These are phyloP conservation scores for Brachypalpus laphriformis DNA, from an alignment of 2,888 invertebrate species.

Conservation along the genomic window DNA sequence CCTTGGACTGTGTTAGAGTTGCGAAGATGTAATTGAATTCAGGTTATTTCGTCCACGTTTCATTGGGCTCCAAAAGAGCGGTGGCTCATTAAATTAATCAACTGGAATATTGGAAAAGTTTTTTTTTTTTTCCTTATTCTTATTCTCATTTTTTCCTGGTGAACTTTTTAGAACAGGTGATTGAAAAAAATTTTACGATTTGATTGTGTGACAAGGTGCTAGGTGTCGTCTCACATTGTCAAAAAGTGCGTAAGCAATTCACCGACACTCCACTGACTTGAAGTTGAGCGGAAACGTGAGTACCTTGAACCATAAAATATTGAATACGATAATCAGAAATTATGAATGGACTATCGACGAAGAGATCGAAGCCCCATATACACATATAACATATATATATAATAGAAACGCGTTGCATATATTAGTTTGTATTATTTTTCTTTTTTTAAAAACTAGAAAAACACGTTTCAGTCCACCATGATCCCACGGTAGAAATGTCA, in stretches of 20 bases:
- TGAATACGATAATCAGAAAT: conserved; percentile 48
- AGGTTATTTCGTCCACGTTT: conserved; percentile 66
- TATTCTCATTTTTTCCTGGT: conserved; percentile 9
- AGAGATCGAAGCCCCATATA: conserved; percentile 35
- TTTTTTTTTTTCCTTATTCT: conserved; percentile 12
- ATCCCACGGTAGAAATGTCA: conserved; percentile 67
- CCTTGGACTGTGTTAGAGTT: conserved; percentile 16
- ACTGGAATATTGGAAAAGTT: conserved; percentile 65
- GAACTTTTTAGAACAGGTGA: conserved; percentile 50
- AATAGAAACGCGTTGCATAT: conserved; percentile 51
- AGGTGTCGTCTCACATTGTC: neutral
- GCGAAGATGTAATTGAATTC: conserved; percentile 58
- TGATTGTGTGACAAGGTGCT: conserved; percentile 42
- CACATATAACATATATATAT: neutral
- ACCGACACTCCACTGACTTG: conserved; percentile 31
- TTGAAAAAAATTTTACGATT: conserved; percentile 24
- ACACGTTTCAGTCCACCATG: conserved; percentile 54
- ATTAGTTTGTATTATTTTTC: conserved; percentile 49
- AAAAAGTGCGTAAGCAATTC: conserved; percentile 28
- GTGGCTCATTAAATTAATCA: conserved; percentile 67
- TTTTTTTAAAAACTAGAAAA: conserved; percentile 67
- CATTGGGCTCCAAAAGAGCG: conserved; percentile 64
- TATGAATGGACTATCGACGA: conserved; percentile 60
- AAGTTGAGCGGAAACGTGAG: conserved; percentile 50
- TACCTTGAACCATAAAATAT: conserved; percentile 32